Evolutionary conservation across 2,888 invertebrate genomes (phyloP), one percentile per base, ranked within the genome.

Genomic region (Himalopsyche kuldschensis): DNA sequence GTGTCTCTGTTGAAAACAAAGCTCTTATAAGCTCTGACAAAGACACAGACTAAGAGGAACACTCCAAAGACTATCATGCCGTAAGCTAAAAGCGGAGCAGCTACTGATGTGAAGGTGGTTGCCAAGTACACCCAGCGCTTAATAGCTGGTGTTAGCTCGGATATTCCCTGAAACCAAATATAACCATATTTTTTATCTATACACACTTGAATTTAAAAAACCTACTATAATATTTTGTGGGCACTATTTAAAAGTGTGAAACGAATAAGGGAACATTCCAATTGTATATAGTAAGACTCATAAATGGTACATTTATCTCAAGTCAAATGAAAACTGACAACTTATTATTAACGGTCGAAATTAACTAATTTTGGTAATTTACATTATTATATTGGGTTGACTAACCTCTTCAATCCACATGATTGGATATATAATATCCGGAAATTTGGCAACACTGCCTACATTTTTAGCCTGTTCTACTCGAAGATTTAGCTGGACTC

Each of bases 401-500:
- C 88, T 89, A 88, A 95, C 95, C 93, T 97, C 97, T 89, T 97
- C 97, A 2, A 97, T 87, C 97, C 97, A 97, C 95, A 97, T 96
- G 63, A 97, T 94, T 0, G 97, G 97, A 88, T 97, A 96, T 8
- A 96, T 92, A 80, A 96, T 96, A 88, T 94, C 94, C 0, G 96
- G 95, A 87, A 97, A 97, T 85, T 95, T 93, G 86, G 94, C 91
- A 15, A 96, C 96, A 4, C 94, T 93, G 86, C 93, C 92, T 75
- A 97, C 94, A 86, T 94, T 92, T 1, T 94, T 93, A 0, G 96
- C 95, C 15, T 93, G 93, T 84, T 96, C 95, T 10, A 97, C 95
- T 88, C 95, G 95, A 83, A 97, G 89, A 88, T 97, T 97, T 69
- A 97, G 90, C 87, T 97, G 97, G 0, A 96, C 94, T 3, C 97